Evolutionary conservation across 2,113 vertebrate genomes (phyloP).

Genomic region (Otocyon megalotis): DNA sequence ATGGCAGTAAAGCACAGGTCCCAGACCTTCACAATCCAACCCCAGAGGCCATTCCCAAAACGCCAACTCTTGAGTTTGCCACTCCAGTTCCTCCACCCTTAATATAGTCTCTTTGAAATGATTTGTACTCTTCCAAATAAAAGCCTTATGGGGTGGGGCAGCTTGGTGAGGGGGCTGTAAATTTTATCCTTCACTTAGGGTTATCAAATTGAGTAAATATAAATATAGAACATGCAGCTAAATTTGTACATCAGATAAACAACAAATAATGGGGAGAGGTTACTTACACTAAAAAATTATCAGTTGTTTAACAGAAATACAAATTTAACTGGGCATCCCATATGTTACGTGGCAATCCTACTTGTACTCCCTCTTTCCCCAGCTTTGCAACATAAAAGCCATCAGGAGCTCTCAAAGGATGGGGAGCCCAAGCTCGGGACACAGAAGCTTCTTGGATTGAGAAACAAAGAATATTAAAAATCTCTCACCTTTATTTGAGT

Average conservation of each 20-base stretch:
- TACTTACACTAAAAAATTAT: neutral
- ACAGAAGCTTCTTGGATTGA: neutral
- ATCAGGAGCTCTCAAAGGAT: neutral
- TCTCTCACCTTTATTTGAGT: neutral
- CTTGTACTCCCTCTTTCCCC: neutral
- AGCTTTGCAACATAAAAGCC: neutral
- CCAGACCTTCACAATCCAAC: neutral
- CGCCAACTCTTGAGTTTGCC: neutral
- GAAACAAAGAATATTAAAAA: neutral
- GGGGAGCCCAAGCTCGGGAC: neutral
- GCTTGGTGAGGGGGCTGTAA: neutral
- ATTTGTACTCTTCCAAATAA: neutral
- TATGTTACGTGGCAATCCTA: neutral
- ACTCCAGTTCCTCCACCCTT: neutral
- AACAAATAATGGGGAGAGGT: neutral
- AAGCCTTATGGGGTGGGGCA: neutral
- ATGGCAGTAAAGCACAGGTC: neutral
- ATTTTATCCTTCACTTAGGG: neutral
- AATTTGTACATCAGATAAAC: neutral
- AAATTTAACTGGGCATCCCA: neutral
- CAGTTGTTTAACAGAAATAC: neutral
- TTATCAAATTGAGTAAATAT: neutral
- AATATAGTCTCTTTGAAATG: neutral
- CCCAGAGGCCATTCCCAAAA: neutral
- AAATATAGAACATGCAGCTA: neutral